phyloP scores from a whole-genome alignment of 2,888 invertebrate species.

The Brachyopa scutellaris region DNA sequence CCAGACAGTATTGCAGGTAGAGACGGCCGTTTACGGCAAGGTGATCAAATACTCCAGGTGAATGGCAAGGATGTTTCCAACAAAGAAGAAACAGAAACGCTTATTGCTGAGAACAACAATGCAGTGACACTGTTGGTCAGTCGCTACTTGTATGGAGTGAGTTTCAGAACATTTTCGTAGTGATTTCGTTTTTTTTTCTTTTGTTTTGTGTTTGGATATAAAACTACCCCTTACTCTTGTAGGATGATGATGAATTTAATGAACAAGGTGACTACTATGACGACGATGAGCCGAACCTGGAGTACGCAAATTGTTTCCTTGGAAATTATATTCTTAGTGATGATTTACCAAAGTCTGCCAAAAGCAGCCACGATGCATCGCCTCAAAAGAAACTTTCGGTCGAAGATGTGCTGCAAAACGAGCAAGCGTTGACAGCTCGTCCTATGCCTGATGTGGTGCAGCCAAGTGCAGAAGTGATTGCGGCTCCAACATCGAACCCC shows the following conservation, averaged over 20 bases:
- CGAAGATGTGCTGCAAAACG: conserved; percentile 45
- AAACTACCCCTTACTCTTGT: background rate
- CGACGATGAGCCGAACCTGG: conserved; percentile 74
- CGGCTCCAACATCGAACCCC: conserved; percentile 52
- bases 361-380: conserved; percentile 15
- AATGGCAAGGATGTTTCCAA: conserved; percentile 85
- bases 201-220: background rate
- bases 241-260: conserved; percentile 79
- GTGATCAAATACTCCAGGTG: conserved; percentile 86
- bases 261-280: conserved; percentile 75
- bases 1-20: conserved; percentile 84
- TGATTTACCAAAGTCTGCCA: conserved; percentile 60
- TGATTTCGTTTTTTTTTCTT: no score
- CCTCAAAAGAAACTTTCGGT: conserved; percentile 75
- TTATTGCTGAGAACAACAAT: conserved; percentile 84
- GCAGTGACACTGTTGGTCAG: conserved; percentile 85
- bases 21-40: conserved; percentile 85
- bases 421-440: background rate
- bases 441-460: background rate
- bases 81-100: conserved; percentile 84
- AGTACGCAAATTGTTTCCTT: conserved; percentile 77
- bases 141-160: conserved; percentile 84
- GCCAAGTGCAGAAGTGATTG: background rate
- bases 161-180: conserved; percentile 48
- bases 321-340: conserved; percentile 77